Evolutionary conservation across 2,113 vertebrate genomes (phyloP), one percentile per base, ranked within the genome.

Genomic region (Ondatra zibethicus): DNA sequence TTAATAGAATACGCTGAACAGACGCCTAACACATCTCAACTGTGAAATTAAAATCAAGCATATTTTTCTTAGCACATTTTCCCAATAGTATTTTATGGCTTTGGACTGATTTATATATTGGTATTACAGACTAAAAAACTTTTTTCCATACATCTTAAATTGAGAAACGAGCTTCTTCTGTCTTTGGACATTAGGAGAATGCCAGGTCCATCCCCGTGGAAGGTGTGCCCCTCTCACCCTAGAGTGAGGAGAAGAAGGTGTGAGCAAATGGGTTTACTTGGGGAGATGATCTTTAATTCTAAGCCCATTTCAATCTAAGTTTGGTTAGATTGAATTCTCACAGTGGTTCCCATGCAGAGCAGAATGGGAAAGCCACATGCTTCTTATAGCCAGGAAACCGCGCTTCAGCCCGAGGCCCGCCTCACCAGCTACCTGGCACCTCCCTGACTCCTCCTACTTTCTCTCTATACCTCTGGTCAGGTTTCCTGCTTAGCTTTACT

Each of bases 161-260:
- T 82, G 45, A 82, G 80, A 88, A 94, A 88, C 45, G 77, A 88
- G 27, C 21, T 75, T 95, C 94, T 96, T 97, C 82, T 95, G 61
- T 63, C 96, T 86, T 91, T 61, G 81, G 66, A 86, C 70, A 45
- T 93, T 68, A 87, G 82, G 70, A 93, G 78, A 94, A 92, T 73
- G 65, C 88, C 45, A n/a, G 75, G 61, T 70, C 78, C 82, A 94
- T 97, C 90, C 96, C 82, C 77, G 4, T 86, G 88, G 58, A 84
- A 91, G 73, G 75, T 76, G 11, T 66, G 45, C 58, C 90, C 81
- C 25, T 92, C 68, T 97, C 97, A 98, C 89, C 98, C 98, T 98
- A 96, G 47, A 92, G 36, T 58, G 19, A 95, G 97, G 72, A 91
- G 96, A 97, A 92, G 86, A 96, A 87, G 80, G 80, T 84, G 76